A percentile compares a stretch with the other conserved stretches of the same genome.
Evolutionary conservation across 2,797 vertebrate genomes (phyloP).

Genomic region (Gobionotothen gibberifrons): DNA sequence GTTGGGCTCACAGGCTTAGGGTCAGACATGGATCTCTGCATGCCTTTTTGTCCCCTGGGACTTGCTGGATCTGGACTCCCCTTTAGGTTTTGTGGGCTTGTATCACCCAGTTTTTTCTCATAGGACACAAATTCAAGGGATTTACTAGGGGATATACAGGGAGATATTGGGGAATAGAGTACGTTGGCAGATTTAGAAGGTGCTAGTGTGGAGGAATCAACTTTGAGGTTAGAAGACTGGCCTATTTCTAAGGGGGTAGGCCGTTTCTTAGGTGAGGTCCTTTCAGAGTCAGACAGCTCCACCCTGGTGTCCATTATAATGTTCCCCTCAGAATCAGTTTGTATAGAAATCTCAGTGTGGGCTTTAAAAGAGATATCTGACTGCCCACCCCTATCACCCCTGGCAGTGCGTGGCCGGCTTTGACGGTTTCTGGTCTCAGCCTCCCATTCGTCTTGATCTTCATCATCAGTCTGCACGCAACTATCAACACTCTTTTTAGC

Average conservation of each 20-base stretch:
- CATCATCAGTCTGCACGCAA: slow-evolving; percentile 98
- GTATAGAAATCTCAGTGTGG: slow-evolving; percentile 97
- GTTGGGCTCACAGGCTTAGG: slow-evolving; percentile 98
- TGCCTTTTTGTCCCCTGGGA: slow-evolving; percentile 92
- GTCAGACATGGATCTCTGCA: slow-evolving; percentile 98
- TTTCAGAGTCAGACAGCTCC: slow-evolving; percentile 93
- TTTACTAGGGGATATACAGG: slow-evolving; percentile 94
- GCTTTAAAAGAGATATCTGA: slow-evolving; percentile 90
- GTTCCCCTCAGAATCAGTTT: slow-evolving; percentile 95
- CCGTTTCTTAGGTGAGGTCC: slow-evolving; percentile 91
- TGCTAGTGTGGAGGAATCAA: slow-evolving; percentile 89
- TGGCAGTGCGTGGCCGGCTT: slow-evolving; percentile 80
- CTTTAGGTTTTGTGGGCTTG: slow-evolving; percentile 89
- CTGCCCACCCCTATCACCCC: slow-evolving; percentile 87
- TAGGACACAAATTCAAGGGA: slow-evolving; percentile 93
- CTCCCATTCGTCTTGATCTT: slow-evolving; percentile 99
- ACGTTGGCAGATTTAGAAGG: slow-evolving; percentile 97
- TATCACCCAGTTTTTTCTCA: slow-evolving; percentile 92
- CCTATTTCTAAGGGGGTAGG: slow-evolving; percentile 95
- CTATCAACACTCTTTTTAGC: slow-evolving; percentile 95
- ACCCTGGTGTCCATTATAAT: slow-evolving; percentile 93
- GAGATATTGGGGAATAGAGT: slow-evolving; percentile 97
- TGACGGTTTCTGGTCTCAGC: slow-evolving; percentile 84
- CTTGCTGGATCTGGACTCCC: slow-evolving; percentile 88
- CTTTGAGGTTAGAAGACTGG: slow-evolving; percentile 91